Conservation (phyloP, 2,888 invertebrate species). For the Philereme transversata region DNA sequence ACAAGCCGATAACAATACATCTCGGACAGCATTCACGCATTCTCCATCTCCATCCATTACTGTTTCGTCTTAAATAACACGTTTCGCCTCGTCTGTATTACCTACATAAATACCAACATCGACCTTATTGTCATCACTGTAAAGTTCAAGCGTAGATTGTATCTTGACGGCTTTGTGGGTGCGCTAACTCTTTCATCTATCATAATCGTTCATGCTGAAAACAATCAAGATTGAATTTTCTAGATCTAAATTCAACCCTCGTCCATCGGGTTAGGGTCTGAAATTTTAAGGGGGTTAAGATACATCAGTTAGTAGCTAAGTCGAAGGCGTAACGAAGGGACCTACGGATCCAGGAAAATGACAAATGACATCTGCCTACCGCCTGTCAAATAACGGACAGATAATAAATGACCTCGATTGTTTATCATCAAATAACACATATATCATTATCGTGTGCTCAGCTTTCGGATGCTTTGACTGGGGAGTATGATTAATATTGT, state of each 20-base stretch:
- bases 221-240: slow-evolving; percentile 81
- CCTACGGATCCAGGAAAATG: slow-evolving; percentile 84
- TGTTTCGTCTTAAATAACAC: slow-evolving; percentile 82
- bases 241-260: slow-evolving; percentile 52
- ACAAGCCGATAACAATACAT: slow-evolving; percentile 82
- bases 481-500: slow-evolving; percentile 80
- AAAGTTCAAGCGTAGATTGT: slow-evolving; percentile 57
- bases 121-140: slow-evolving; percentile 52
- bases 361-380: slow-evolving; percentile 88
- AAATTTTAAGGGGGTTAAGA: slow-evolving; percentile 43
- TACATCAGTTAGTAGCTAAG: slow-evolving; percentile 79
- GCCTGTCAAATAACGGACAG: slow-evolving; percentile 87
- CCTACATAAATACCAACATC: slow-evolving; percentile 44
- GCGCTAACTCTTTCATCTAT: slow-evolving; percentile 85
- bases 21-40: slow-evolving; percentile 82
- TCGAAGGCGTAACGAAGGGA: slow-evolving; percentile 83
- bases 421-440: slow-evolving; percentile 85
- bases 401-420: slow-evolving; percentile 87
- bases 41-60: slow-evolving; percentile 82
- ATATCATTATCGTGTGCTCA: slow-evolving; percentile 83
- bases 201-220: slow-evolving; percentile 85
- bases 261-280: slow-evolving; percentile 41
- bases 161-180: slow-evolving; percentile 67
- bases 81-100: slow-evolving; percentile 58
- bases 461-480: slow-evolving; percentile 70